Base-by-base conservation (phyloP, 2,113 vertebrate species). In the Alaudala cheleensis region DNA sequence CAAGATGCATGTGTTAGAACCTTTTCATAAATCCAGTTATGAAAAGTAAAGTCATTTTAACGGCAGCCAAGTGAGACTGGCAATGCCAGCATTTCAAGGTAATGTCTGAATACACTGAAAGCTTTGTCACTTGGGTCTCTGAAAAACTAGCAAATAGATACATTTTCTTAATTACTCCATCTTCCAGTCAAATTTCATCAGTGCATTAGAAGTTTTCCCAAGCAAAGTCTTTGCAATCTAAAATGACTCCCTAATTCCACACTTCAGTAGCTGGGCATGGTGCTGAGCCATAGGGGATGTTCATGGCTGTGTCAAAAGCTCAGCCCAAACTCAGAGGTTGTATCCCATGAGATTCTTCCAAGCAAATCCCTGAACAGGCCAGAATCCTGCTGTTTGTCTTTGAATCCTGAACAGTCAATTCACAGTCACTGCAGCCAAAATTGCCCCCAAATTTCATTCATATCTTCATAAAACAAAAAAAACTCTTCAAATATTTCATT, bases 21-120 rank as follows among this genome's bases (percentile, higher is more conserved):
- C 22, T 69, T 79, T 84, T 44, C 40, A 82, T 81, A 62, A 80
- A 95, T 96, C 81, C 47, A 83, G 57, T 44, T 95, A 93, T 81
- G 64, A 94, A 94, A 92, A 92, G 54, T 54, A 92, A 94, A 89
- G 73, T 64, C 31, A 54, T 78, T 93, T 77, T 77, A 78, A 88
- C 78, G 39, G 56, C 70, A 94, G 72, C 54, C 94, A 96, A 94
- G 29, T 45, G 65, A 81, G 42, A 88, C 39, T 53, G 72, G 49
- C 72, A 95, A 64, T 74, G 45, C 54, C 86, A 96, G 74, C 24
- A 56, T 92, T 93, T 73, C 51, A 82, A 93, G 54, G 50, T 47
- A 76, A 60, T 58, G 57, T 67, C 79, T 77, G 83, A 94, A 69
- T 26, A 61, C 31, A 58, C 44, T 60, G 54, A 89, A 86, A 93